These are phyloP conservation scores for Garrulus glandarius DNA, from an alignment of 2,797 vertebrate genomes.

Conservation along the genomic window DNA sequence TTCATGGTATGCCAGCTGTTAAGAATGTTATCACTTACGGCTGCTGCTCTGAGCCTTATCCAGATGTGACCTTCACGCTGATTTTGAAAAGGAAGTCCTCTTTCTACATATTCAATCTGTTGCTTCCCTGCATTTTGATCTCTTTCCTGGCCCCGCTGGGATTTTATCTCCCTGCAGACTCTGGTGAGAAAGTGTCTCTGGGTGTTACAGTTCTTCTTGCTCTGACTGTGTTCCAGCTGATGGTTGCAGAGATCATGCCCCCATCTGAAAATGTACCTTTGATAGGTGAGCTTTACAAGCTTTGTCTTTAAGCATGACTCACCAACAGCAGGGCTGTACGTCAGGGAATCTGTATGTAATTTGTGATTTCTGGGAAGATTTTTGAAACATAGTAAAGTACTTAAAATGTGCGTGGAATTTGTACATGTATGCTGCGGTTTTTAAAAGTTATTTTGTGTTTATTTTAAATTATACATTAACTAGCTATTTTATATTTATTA, in stretches of 20 bases:
- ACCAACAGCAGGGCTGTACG: background rate
- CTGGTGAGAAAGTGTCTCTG: conserved; percentile 95
- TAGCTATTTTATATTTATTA: background rate
- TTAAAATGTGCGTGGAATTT: background rate
- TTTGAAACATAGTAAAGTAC: background rate
- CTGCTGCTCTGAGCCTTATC: conserved; percentile 96
- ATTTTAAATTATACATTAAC: background rate
- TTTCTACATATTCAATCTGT: conserved; percentile 95
- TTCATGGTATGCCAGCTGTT: conserved; percentile 94
- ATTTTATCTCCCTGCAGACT: conserved; percentile 96
- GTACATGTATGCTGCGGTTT: background rate
- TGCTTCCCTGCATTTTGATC: conserved; percentile 94
- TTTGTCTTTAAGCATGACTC: background rate
- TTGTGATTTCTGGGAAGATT: background rate
- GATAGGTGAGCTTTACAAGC: conserved; percentile 81
- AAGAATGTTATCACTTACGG: conserved; percentile 93
- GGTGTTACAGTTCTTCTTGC: conserved; percentile 95
- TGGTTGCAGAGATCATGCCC: conserved; percentile 99
- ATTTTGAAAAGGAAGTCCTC: conserved; percentile 93
- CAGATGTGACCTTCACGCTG: conserved; percentile 93
- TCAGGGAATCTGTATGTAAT: background rate
- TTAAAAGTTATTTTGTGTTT: background rate
- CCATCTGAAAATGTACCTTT: conserved; percentile 95
- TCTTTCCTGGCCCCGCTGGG: conserved; percentile 94
- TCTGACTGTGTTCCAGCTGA: conserved; percentile 94